Base-by-base conservation (phyloP, 2,888 invertebrate genomes). In the Myopa tessellatipennis region DNA sequence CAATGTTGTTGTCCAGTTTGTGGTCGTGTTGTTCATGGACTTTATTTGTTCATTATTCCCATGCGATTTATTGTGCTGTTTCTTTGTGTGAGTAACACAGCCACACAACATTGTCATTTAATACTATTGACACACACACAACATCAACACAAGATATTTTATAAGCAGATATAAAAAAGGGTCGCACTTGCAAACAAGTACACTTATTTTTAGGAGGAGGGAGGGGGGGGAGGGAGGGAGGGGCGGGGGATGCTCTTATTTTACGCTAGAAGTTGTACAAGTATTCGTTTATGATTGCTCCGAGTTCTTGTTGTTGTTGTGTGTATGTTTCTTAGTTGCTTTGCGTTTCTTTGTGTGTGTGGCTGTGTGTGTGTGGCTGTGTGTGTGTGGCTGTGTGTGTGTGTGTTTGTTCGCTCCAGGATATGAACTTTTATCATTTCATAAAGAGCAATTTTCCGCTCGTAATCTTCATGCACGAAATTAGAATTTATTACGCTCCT, bases 401-500 rank as follows among this genome's bases (percentile, higher is more conserved):
- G 26, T 26, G 26, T 26, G 26, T 26, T 1, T 26, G 2, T 26
- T 26, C 14, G 45, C n/a, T 50, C 16, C 8, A 16, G n/a, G 7
- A 14, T 61, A 50, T 65, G 52, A 65, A 74, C 75, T 77, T 72
- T 74, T 79, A 79, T 79, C 79, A 77, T 75, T 77, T 79, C 77
- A 77, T 77, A 77, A 75, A 79, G 73, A 69, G 70, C 73, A 78
- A 78, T 78, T 78, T 78, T 73, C 76, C 72, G 76, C 77, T 77
- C 75, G 79, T 75, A 77, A 77, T 79, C 77, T 72, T 50, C 52
- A 55, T 77, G 72, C 77, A 26, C 26, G 26, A 26, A 77, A 79
- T 79, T 79, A 79, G 75, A 79, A 79, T 79, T 79, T 79, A 79
- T 72, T 68, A 68, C 79, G 72, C 65, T 78, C 73, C 68, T 78